These are phyloP conservation scores for Amphiprion ocellaris DNA, from an alignment of 2,113 vertebrate species.

Conservation along the genomic window DNA sequence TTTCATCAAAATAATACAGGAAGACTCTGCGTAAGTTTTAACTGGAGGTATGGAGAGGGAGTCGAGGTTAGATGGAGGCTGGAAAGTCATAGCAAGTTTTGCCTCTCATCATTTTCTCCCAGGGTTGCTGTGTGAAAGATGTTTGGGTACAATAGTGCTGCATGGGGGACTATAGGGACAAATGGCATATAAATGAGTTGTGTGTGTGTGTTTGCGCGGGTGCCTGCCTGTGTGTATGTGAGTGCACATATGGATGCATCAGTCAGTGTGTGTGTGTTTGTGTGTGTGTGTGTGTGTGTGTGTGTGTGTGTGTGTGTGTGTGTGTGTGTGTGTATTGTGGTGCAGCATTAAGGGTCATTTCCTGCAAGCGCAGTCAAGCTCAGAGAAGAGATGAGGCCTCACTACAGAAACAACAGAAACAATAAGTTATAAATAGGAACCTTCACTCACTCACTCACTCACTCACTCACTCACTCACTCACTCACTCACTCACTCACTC, in stretches of 20 bases:
- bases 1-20: constrained; percentile 45
- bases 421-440: constrained; percentile 79
- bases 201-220: not conserved
- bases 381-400: constrained; percentile 51
- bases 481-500: constrained; percentile 30
- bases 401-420: constrained; percentile 59
- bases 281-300: no score
- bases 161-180: not conserved
- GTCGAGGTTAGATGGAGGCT: not conserved
- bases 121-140: not conserved
- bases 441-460: constrained; percentile 11
- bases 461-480: constrained; percentile 35
- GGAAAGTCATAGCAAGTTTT: not conserved
- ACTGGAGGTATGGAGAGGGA: constrained; percentile 2
- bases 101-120: not conserved
- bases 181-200: constrained; percentile 9
- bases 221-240: not conserved
- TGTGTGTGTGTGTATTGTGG: not conserved
- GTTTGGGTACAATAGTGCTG: constrained; percentile 2
- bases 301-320: no score
- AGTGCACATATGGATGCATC: no score
- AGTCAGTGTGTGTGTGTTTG: not conserved
- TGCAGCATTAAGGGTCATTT: constrained; percentile 61
- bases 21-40: constrained; percentile 18
- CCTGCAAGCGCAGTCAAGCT: constrained; percentile 47